These are phyloP conservation scores for Eriosoma lanigerum DNA, from an alignment of 1,140 invertebrate species.

Conservation along the genomic window DNA sequence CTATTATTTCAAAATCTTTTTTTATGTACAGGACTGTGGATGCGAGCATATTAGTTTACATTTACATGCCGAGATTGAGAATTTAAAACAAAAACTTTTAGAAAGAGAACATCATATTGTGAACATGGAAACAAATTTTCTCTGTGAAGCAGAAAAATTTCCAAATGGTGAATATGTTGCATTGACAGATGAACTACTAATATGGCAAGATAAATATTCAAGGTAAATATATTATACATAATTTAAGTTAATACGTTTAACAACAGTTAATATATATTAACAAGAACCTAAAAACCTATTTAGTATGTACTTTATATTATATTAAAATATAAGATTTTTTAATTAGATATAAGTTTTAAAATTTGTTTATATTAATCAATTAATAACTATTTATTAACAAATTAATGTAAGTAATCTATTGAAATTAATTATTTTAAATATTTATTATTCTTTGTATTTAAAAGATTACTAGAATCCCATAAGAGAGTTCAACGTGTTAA, in stretches of 20 bases:
- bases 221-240: conserved; percentile 67
- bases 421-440: neutral
- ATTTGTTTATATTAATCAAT: too few species aligned
- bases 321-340: too few species aligned
- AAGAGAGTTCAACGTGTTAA: conserved; percentile 93
- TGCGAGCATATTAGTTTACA: conserved; percentile 65
- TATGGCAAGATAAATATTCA: conserved; percentile 90
- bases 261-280: too few species aligned
- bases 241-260: too few species aligned
- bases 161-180: conserved; percentile 73
- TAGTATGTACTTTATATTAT: too few species aligned
- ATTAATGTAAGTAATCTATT: neutral
- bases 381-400: too few species aligned
- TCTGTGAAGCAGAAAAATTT: conserved; percentile 75
- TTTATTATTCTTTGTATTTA: conserved; percentile 54
- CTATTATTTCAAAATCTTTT: neutral
- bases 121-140: conserved; percentile 81
- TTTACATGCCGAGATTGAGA: conserved; percentile 83
- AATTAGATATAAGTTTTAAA: too few species aligned
- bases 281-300: too few species aligned
- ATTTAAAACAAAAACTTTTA: conserved; percentile 75
- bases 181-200: conserved; percentile 78
- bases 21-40: conserved; percentile 56
- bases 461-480: conserved; percentile 85
- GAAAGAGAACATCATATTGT: conserved; percentile 82